phyloP scores from a whole-genome alignment of 1,140 invertebrate genomes.

The Drosophila sturtevanti region DNA sequence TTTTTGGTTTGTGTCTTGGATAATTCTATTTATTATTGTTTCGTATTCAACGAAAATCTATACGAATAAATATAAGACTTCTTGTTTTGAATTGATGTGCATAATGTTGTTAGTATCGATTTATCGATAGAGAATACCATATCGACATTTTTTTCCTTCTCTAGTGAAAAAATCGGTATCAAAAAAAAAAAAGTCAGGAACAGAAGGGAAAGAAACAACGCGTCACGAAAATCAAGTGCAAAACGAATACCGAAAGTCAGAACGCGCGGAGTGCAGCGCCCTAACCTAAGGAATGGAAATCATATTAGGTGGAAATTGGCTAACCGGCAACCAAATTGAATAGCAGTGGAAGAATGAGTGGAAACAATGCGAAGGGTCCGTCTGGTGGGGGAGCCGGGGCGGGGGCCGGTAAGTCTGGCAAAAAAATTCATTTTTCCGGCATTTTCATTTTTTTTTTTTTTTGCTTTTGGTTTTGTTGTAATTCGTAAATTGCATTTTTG shows the following conservation, averaged over 20 bases:
- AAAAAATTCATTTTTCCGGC: background rate
- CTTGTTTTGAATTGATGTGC: background rate
- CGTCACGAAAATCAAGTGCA: too few relatives aligned
- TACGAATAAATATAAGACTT: background rate
- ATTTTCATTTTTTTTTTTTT: background rate
- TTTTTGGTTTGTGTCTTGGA: background rate
- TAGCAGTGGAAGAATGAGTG: conserved; percentile 5
- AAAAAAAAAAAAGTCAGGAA: background rate
- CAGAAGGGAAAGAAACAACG: background rate
- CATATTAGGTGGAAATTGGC: too few relatives aligned
- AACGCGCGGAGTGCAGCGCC: too few relatives aligned
- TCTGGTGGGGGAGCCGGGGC: background rate
- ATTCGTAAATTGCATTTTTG: too few relatives aligned
- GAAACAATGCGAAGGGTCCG: conserved; percentile 4
- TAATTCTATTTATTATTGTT: background rate
- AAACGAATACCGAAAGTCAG: background rate
- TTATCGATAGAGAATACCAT: too few relatives aligned
- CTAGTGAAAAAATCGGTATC: too few relatives aligned
- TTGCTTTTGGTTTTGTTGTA: background rate
- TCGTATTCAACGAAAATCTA: background rate
- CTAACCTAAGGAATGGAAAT: too few relatives aligned
- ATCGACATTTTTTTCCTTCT: too few relatives aligned
- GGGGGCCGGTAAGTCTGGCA: background rate
- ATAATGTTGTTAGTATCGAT: background rate
- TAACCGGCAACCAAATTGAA: too few relatives aligned